A percentile compares a stretch with the other conserved stretches of the same genome.
Conservation (phyloP, 2,888 invertebrate genomes). For the Phalera bucephala region DNA sequence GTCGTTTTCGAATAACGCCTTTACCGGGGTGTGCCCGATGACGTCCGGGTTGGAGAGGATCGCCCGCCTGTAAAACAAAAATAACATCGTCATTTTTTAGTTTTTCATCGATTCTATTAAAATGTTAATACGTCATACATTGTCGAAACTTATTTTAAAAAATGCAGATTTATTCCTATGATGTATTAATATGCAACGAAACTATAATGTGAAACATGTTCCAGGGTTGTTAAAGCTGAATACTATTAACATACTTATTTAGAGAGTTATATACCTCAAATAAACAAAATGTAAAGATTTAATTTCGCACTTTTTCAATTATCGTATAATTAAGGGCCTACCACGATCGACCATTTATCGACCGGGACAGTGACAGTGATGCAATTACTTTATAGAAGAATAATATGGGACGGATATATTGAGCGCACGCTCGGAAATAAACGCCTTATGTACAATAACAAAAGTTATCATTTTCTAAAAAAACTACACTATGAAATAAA, state of each 20-base stretch:
- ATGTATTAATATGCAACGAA: conserved; percentile 12
- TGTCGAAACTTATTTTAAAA: conserved; percentile 17
- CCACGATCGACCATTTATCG: too few species aligned
- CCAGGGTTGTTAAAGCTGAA: neutral
- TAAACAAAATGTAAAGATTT: too few species aligned
- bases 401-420: too few species aligned
- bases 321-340: too few species aligned
- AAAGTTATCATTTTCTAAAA: too few species aligned
- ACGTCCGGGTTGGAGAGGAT: conserved; percentile 97
- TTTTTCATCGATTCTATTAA: conserved; percentile 9
- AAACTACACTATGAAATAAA: too few species aligned
- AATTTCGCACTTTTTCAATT: too few species aligned
- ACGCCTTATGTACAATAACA: too few species aligned
- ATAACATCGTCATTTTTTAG: conserved; percentile 36
- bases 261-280: too few species aligned
- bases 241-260: neutral
- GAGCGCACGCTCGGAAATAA: too few species aligned
- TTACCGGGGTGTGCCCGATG: conserved; percentile 91
- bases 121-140: conserved; percentile 13
- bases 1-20: conserved; percentile 93
- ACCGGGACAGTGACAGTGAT: too few species aligned
- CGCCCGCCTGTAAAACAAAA: conserved; percentile 90
- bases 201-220: conserved; percentile 1
- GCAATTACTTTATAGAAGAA: too few species aligned
- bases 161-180: conserved; percentile 17